Conservation (phyloP, 2,797 vertebrate species). For the Glyptemys insculpta region DNA sequence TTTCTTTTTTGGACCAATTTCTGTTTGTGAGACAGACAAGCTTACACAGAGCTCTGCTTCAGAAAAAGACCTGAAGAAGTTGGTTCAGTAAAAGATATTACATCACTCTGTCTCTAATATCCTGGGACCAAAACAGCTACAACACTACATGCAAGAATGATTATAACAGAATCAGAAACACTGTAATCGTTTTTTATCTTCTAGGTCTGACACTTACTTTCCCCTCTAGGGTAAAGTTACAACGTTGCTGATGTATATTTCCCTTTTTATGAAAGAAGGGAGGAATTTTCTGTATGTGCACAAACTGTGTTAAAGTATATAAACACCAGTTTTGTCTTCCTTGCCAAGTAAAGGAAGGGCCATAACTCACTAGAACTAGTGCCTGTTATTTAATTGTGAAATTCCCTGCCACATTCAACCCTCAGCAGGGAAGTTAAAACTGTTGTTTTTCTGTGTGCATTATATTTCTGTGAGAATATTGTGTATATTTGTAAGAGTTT, state of each 20-base stretch:
- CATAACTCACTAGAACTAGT: not conserved
- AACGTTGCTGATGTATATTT: not conserved
- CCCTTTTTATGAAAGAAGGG: not conserved
- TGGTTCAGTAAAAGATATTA: no score
- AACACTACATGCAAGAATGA: not conserved
- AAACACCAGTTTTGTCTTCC: not conserved
- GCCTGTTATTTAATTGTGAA: not conserved
- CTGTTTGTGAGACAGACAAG: not conserved
- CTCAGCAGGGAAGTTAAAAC: not conserved
- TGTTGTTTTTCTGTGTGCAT: not conserved
- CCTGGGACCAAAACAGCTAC: not conserved
- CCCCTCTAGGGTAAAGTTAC: not conserved
- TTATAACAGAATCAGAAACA: not conserved
- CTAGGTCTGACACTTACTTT: not conserved
- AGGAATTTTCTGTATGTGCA: not conserved
- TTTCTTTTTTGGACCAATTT: no score
- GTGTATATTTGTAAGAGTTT: not conserved
- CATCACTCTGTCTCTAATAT: not conserved
- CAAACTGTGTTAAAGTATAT: not conserved
- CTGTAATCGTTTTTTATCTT: not conserved
- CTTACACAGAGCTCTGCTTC: no score
- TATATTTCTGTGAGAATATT: not conserved
- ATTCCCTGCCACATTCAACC: not conserved
- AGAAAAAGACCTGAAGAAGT: no score
- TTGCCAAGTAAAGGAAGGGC: not conserved